Evolutionary conservation across 2,797 vertebrate species (phyloP).

Genomic region (Mycteria americana): DNA sequence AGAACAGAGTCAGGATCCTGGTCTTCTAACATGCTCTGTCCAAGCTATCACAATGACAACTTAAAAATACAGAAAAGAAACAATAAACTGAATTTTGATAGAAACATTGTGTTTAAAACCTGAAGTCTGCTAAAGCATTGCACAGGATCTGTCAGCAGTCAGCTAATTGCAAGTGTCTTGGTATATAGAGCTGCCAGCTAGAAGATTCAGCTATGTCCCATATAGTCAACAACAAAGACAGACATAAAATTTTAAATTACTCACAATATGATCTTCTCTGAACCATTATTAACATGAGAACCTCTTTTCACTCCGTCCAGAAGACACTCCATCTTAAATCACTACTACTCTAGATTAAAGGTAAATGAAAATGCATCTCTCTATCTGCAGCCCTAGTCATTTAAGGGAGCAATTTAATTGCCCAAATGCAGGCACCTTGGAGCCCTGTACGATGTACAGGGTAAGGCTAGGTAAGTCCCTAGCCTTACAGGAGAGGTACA

Average conservation of each 20-base stretch:
- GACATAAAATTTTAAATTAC: not conserved
- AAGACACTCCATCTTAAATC: not conserved
- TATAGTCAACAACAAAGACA: not conserved
- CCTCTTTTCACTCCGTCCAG: not conserved
- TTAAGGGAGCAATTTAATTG: not conserved
- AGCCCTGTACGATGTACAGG: not conserved
- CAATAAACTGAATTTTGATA: not conserved
- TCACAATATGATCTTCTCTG: not conserved
- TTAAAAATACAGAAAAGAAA: not conserved
- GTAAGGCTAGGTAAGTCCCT: fast-evolving
- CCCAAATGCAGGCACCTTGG: not conserved
- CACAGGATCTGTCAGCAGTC: not conserved
- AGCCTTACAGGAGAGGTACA: not conserved
- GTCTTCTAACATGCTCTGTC: not conserved
- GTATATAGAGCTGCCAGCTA: not conserved
- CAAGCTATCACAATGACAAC: not conserved
- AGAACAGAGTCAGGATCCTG: not conserved
- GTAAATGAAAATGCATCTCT: not conserved
- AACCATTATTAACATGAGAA: not conserved
- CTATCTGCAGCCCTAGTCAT: not conserved
- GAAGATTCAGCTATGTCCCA: not conserved
- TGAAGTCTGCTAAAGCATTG: not conserved
- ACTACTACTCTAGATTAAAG: not conserved
- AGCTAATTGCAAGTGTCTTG: not conserved
- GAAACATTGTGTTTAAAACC: not conserved